Evolutionary conservation across 2,113 vertebrate genomes (phyloP), one percentile per base, ranked within the genome.

Genomic region (Ictalurus furcatus): DNA sequence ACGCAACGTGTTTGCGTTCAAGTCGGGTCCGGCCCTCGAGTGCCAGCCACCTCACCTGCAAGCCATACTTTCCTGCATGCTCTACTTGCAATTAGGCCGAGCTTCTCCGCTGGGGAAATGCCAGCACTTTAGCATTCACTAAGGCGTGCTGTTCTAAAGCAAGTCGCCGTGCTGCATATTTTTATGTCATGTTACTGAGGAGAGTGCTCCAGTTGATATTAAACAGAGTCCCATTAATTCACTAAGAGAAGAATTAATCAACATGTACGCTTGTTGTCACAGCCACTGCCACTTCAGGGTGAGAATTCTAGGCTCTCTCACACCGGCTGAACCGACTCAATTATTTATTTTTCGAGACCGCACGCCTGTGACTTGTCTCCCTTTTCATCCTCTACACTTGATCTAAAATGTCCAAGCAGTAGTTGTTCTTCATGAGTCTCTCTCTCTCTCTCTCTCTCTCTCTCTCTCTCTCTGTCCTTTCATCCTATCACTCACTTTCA

Each of bases 21-120:
- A 71, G 80, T 85, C 61, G 44, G 37, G 81, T 44, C 85, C 82
- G 88, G 87, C 84, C 89, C 71, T 40, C n/a, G 11, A 88, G 86
- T 88, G 89, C 86, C 85, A 90, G 67, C 81, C 87, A 71, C 79
- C 84, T 92, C 83, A 89, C 85, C 85, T 89, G 87, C 63, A 87
- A 79, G 89, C 61, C 74, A 71, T 78, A 79, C 86, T 86, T 90
- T 85, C 44, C 89, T 85, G 83, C 85, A 71, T 90, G 89, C 87
- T 92, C 91, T 84, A 90, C 89, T 91, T 92, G 85, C 87, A 92
- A 91, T 90, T 92, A 89, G 92, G 91, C 90, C 90, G 91, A 71
- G 90, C 40, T 63, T 91, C 89, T 89, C 91, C 80, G 40, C 87
- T 76, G 58, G 89, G 90, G 90, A 92, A 90, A 89, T 48, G 76